Base-by-base conservation (phyloP, 2,888 invertebrate species). In the Archips crataeganus region DNA sequence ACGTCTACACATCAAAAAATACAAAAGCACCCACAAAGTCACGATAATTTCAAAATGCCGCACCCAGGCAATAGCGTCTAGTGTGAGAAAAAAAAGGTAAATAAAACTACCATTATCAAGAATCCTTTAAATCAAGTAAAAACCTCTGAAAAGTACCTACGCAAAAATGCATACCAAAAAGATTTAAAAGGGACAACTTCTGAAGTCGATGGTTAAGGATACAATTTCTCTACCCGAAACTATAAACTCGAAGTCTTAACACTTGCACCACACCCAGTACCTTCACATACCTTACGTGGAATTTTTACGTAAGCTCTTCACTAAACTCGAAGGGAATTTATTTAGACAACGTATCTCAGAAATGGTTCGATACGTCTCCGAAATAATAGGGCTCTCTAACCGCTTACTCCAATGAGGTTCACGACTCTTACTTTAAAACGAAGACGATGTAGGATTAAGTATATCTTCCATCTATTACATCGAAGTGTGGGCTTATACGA, bases 251-350 rank as follows among this genome's bases (percentile, higher is more conserved):
- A 2, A 3, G 9, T 54, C 77, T 79, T 69, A 39, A 79, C 2
- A 76, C 78, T 85, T 84, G 71, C 3, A 75, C 79, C 77, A 60
- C 65, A 75, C 47, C n/a, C 77, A 79, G 77, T 84, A 81, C 83
- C 77, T 78, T 79, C 80, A 85, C 85, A 88, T 83, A 84, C 85
- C 85, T 88, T 90, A 93, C 92, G 93, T 93, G 92, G 91, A 92
- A 89, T 90, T 92, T 93, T 93, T 93, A 93, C 91, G 91, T 90
- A 89, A 93, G 85, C 85, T 82, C 80, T 84, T 83, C 86, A 80
- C 87, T 88, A 87, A 88, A 86, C 84, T 82, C 79, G 78, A 83
- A 85, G 85, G 79, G 84, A 91, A 88, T 91, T 88, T 90, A 91
- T 91, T 91, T 90, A 84, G 81, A 87, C 87, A 87, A 87, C 86